A percentile compares a stretch with the other conserved stretches of the same genome.
These are phyloP conservation scores for Eriosoma lanigerum DNA, from an alignment of 1,140 invertebrate genomes.

Conservation along the genomic window DNA sequence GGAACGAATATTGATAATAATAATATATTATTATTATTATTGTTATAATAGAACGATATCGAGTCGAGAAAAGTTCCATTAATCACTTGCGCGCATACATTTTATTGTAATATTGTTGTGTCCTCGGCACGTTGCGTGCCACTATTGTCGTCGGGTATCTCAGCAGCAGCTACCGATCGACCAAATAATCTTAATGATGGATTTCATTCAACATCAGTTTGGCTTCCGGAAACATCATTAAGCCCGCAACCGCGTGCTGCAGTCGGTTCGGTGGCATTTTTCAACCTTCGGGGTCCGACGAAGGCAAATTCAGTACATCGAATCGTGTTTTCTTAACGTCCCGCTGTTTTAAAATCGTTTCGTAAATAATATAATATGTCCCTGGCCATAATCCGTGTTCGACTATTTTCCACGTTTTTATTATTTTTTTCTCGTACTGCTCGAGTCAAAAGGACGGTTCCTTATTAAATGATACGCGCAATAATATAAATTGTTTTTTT, in stretches of 20 bases:
- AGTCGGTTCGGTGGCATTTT: conserved; percentile 15
- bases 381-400: no score
- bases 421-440: neutral
- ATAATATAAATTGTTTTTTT: conserved; percentile 29
- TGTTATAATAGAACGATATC: neutral
- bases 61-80: conserved; percentile 32
- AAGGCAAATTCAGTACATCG: neutral
- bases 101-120: neutral
- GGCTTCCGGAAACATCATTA: conserved; percentile 49
- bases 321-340: conserved; percentile 22
- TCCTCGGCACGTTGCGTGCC: neutral
- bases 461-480: no score
- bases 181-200: conserved; percentile 25
- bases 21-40: neutral
- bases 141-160: conserved; percentile 38
- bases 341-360: conserved; percentile 31
- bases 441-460: no score
- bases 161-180: conserved; percentile 40
- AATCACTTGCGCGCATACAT: neutral
- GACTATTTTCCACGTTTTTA: conserved; percentile 20
- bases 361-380: neutral
- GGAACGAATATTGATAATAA: conserved; percentile 6
- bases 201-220: conserved; percentile 15
- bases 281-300: neutral
- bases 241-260: neutral